phyloP scores from a whole-genome alignment of 2,797 vertebrate genomes.

The Phylloscopus collybita region DNA sequence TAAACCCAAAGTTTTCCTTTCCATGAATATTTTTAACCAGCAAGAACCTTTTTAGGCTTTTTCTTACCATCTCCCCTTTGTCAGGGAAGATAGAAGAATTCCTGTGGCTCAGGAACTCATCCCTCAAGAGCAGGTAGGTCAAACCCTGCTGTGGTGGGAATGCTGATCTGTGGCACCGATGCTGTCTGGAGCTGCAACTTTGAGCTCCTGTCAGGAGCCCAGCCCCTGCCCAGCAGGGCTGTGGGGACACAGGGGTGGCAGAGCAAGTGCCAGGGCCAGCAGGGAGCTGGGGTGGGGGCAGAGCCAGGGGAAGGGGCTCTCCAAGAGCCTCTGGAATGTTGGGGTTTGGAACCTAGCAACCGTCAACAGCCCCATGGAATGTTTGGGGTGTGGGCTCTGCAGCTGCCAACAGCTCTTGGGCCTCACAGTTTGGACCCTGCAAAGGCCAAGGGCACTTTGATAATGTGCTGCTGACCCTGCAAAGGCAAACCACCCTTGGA shows the following conservation, averaged over 20 bases:
- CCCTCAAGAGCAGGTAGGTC: background rate
- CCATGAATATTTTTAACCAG: background rate
- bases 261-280: background rate
- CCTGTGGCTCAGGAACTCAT: background rate
- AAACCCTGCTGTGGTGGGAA: conserved; percentile 17
- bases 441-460: too few relatives aligned
- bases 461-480: too few relatives aligned
- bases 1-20: background rate
- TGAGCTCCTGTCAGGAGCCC: background rate
- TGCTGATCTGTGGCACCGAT: background rate
- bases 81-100: conserved; percentile 8
- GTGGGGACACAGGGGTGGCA: background rate
- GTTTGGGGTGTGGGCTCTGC: background rate
- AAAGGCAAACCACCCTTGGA: too few relatives aligned
- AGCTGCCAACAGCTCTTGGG: background rate
- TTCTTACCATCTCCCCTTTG: background rate
- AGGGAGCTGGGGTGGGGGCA: background rate
- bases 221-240: background rate
- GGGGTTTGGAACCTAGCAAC: background rate
- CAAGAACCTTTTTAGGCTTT: background rate
- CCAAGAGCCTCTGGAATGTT: background rate
- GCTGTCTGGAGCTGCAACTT: conserved; percentile 16
- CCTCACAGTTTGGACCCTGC: too few relatives aligned
- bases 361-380: background rate
- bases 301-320: background rate